Evolutionary conservation across 2,888 invertebrate genomes (phyloP), one percentile per base, ranked within the genome.

Genomic region (Proisotoma minuta): DNA sequence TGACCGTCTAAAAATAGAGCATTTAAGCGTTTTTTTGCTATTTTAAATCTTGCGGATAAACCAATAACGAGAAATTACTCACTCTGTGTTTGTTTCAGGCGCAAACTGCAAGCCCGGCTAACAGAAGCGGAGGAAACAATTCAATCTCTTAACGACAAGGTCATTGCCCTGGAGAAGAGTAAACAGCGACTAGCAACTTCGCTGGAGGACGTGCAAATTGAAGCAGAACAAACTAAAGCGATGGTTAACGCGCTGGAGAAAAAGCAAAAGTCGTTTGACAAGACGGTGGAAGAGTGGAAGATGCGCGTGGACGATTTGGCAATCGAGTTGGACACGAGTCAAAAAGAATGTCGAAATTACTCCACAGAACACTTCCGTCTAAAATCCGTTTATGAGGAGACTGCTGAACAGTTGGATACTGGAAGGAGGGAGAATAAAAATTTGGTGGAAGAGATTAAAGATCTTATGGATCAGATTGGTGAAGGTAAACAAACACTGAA

Each of bases 261-360:
- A 92, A 97, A 95, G 82, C 97, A 98, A 84, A 95, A 97, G 84
- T 93, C 93, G 74, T 98, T 99, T 85, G 99, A 99, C 86, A 97
- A 97, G 84, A 95, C 97, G 83, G 91, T 99, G 79, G 90, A 93
- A 75, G 99, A 99, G 87, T 99, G 99, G 98, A 97, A 98, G 82
- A 89, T 95, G 83, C 98, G 98, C 86, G 92, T 91, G 78, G 95
- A 97, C 78, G 97, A 97, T 81, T 86, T 96, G 76, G 91, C 94
- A 73, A 90, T 92, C 76, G 98, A 99, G 81, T 87, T 99, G 73
- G 99, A 99, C 78, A 95, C 94, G 77, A 92, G 95, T 81, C 97
- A 98, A 82, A 95, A 96, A 83, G 99, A 99, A 82, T 93, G 95
- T 87, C 90, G 99, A 81, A 95, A 95, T 86, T 95, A 95, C 84